Evolutionary conservation across 2,797 vertebrate species (phyloP), one percentile per base, ranked within the genome.

Genomic region (Steatocranus sp.): DNA sequence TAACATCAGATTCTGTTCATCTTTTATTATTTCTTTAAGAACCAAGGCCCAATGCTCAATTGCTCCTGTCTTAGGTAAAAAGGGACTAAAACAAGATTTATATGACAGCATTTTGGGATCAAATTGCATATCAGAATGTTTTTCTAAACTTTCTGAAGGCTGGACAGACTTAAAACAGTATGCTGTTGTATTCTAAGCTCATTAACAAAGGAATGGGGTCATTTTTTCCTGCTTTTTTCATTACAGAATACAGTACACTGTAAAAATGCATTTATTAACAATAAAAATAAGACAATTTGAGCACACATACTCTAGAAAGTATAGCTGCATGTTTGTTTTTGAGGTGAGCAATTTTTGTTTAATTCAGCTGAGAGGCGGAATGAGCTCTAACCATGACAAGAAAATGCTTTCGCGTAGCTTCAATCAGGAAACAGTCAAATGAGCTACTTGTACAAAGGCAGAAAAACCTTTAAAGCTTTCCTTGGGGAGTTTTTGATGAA

Each of bases 221-320:
- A 2, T 38, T 63, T 53, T 11, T 61, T 20, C 5, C 18, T 20
- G 17, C 32, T 18, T 38, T 73, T 70, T 70, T 70, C 3, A 61
- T 76, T 49, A 70, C 46, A 87, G 36, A 82, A 51, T 80, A 73
- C 83, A 78, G 53, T 48, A 41, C 15, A 18, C 23, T 76, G 63
- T 61, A 81, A 82, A 78, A 87, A 88, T 82, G 75, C 38, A 83
- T 92, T 93, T 88, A 88, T 90, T 89, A 63, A 61, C 41, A 83
- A 76, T 87, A 51, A 20, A 79, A 78, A 89, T 78, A 43, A 81
- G 68, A 84, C 82, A 79, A 36, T 41, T 79, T 61, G 63, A 54
- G 36, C 25, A 48, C 6, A 27, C 43, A 30, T 48, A n/a, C 25
- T 48, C 10, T 73, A 73, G 25, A 73, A n/a, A 5, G 10, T 27